phyloP scores from a whole-genome alignment of 2,888 invertebrate genomes.

The Empis stercorea region DNA sequence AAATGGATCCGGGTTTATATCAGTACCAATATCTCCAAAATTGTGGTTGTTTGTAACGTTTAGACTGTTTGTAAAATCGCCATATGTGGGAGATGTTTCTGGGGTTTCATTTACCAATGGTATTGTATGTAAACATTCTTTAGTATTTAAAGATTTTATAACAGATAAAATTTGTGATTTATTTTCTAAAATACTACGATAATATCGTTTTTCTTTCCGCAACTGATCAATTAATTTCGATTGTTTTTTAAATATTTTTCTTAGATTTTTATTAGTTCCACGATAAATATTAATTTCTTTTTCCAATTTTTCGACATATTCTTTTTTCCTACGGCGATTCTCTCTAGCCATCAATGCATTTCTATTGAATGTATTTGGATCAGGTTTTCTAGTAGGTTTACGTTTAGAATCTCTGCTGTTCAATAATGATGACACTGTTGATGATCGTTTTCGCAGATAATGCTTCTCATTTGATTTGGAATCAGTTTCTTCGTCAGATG shows the following conservation, averaged over 20 bases:
- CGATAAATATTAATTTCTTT: slow-evolving; percentile 36
- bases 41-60: neutral
- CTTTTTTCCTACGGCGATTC: slow-evolving; percentile 48
- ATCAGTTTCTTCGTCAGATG: no score
- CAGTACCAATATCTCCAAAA: slow-evolving; percentile 10
- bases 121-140: neutral
- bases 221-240: slow-evolving; percentile 37
- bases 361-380: slow-evolving; percentile 33
- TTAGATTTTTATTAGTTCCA: slow-evolving; percentile 38
- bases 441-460: no score
- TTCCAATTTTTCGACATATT: slow-evolving; percentile 44
- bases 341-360: slow-evolving; percentile 50
- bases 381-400: slow-evolving; percentile 28
- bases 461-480: no score
- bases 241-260: slow-evolving; percentile 38
- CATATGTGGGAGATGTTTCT: slow-evolving; percentile 12
- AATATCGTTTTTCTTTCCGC: slow-evolving; percentile 41
- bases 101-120: neutral
- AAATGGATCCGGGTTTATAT: slow-evolving; percentile 13
- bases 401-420: slow-evolving; percentile 14
- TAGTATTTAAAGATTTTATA: slow-evolving; percentile 35
- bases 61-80: slow-evolving; percentile 9
- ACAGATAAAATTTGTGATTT: slow-evolving; percentile 39
- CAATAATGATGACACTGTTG: no score
- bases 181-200: slow-evolving; percentile 42